Base-by-base conservation (phyloP, 2,888 invertebrate genomes). In the Bedellia somnulentella region DNA sequence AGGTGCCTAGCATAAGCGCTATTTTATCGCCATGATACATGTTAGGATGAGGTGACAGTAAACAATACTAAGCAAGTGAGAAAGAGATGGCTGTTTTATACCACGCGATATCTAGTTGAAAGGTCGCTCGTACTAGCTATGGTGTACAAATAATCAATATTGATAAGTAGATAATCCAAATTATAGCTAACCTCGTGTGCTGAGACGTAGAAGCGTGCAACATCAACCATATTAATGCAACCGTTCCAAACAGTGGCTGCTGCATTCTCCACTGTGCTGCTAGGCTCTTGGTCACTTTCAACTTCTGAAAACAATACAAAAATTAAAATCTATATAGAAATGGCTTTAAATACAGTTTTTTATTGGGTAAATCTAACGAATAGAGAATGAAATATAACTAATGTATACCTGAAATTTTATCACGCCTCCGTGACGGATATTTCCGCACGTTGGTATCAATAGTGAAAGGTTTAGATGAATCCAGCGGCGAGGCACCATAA, bases 171-270 rank as follows among this genome's bases (percentile, higher is more conserved):
- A n/a, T n/a, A n/a, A n/a, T n/a, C n/a, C n/a, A n/a, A n/a, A n/a
- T n/a, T n/a, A n/a, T n/a, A n/a, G n/a, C 24, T 14, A 24, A 93
- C 88, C 53, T 87, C 85, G 50, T 89, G 86, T 3, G 92, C 87
- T 8, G 86, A 82, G 5, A 92, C 88, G 42, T 87, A 85, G 49
- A 94, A 93, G 43, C 90, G 86, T 0, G 93, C 89, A 1, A 94
- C 90, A 49, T 95, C 95, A 4, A 89, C 85, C 92, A 94, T 94
- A 47, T 85, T 87, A 5, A 95, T 85, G 39, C 83, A 85, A 2
- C 95, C 95, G 35, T 85, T 85, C 92, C 92, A 93, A 16, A 86
- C 78, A 0, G 79, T 77, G 1, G 75, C 68, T 1, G 64, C 55
- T 0, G 75, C 53, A 34, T 57, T 56, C 5, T 76, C 73, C 3